Conservation (phyloP, 2,888 invertebrate species). For the Abrostola triplasia region DNA sequence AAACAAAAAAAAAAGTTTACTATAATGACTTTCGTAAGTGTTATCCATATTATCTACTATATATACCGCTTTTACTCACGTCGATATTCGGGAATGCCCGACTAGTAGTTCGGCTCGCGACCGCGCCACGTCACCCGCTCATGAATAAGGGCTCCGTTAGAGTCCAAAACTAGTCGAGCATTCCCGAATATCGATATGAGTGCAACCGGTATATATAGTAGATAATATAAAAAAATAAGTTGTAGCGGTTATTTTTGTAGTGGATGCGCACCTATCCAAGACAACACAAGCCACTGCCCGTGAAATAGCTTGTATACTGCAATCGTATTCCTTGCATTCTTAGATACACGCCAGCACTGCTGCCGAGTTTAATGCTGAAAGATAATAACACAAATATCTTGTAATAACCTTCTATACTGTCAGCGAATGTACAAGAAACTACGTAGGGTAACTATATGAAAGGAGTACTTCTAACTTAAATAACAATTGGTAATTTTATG, state of each 20-base stretch:
- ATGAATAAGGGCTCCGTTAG: no score
- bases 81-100: no score
- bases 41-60: no score
- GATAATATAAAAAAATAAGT: no score
- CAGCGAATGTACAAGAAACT: conserved; percentile 3
- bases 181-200: no score
- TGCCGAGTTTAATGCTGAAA: conserved; percentile 40
- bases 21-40: no score
- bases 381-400: conserved; percentile 50
- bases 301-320: conserved; percentile 64
- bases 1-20: no score
- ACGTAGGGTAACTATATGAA: conserved; percentile 9
- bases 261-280: conserved; percentile 42
- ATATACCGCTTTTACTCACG: no score
- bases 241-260: neutral
- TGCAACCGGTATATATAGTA: no score
- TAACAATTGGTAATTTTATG: neutral
- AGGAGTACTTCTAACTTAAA: conserved; percentile 1
- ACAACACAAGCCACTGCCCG: conserved; percentile 57
- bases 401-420: conserved; percentile 31
- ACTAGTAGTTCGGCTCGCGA: no score
- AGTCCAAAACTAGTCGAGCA: no score
- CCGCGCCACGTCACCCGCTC: no score
- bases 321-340: conserved; percentile 51
- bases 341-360: conserved; percentile 42